Evolutionary conservation across 2,113 vertebrate genomes (phyloP), one percentile per base, ranked within the genome.

Genomic region (Caranx ignobilis): DNA sequence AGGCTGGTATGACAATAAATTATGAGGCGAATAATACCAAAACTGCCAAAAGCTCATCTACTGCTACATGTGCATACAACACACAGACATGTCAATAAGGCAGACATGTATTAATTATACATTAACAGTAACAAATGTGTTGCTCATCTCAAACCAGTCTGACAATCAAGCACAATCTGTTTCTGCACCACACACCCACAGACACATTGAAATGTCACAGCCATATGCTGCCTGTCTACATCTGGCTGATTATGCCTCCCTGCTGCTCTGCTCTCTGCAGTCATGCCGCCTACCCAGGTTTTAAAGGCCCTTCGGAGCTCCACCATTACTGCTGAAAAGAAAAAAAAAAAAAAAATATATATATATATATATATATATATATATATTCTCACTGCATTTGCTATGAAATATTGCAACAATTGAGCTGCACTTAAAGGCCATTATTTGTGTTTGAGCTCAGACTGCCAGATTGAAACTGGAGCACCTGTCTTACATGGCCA

Each of bases 361-460:
- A n/a, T n/a, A 26, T 26, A 26, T 26, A 26, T 26, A 26, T 26
- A 26, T 26, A 26, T 61, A 56, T 11, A 26, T 2, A 2, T 18
- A 16, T 18, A 50, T 50, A 19, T 62, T 64, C 75, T 48, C 59
- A 71, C 61, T 75, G 19, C 59, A 52, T 72, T 64, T 12, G n/a
- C 37, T 60, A 11, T 62, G 62, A 68, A 77, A 75, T 69, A 78
- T 56, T 77, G 55, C 61, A 74, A 65, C 52, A 57, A 75, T 63
- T 71, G 26, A 59, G 48, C 55, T 32, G 59, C 65, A 76, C 52
- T 79, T 63, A 59, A 57, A 84, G 35, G 43, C 35, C 64, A 71
- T 84, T 61, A 64, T 76, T 82, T 76, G 59, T 41, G 56, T 70
- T 69, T 37, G 31, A 45, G 39, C 65, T 81, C 34, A 11, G 45